Base-by-base conservation (phyloP, 2,113 vertebrate species). In the Microcebus ravelobensis region DNA sequence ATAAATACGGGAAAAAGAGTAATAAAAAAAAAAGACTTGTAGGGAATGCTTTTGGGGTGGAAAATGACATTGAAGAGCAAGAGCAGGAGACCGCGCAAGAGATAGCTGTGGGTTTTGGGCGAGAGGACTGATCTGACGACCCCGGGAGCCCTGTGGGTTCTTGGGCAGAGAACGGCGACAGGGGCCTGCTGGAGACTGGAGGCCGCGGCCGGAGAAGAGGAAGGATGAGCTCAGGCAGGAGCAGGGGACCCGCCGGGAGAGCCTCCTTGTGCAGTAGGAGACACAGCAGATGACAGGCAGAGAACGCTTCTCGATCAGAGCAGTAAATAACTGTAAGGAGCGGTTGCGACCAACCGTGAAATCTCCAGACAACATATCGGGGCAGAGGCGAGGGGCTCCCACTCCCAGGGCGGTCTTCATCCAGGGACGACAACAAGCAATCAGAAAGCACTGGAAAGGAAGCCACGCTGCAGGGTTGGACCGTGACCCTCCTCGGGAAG, bases 391-490 rank as follows among this genome's bases (percentile, higher is more conserved):
- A 48, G 55, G 63, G 61, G 20, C 36, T 70, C 57, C 83, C 8
- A 10, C 25, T 73, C 68, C 87, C 48, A 42, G 6, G 36, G 25
- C 36, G 39, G 63, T n/a, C 68, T 77, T 48, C 71, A 48, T 70
- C 65, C 65, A 70, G 29, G 61, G 67, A 63, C 25, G 27, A 7
- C 36, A 45, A 34, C 48, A 27, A 23, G 77, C 77, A 87, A 42
- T 77, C 57, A 50, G 55, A 79, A 95, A 59, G 50, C 31, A 79
- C 95, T 94, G 74, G 93, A 45, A 77, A 90, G 84, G 50, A 59
- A 59, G 77, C 18, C 67, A 63, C 20, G 5, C 71, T 2, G 1
- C 23, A 25, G 3, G 8, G 31, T 23, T 18, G 45, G 45, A 36
- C 36, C 31, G 10, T 0, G 8, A 10, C 48, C 15, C 31, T n/a